Evolutionary conservation across 1,140 invertebrate species (phyloP), one percentile per base, ranked within the genome.

Genomic region (Magallana gigas): DNA sequence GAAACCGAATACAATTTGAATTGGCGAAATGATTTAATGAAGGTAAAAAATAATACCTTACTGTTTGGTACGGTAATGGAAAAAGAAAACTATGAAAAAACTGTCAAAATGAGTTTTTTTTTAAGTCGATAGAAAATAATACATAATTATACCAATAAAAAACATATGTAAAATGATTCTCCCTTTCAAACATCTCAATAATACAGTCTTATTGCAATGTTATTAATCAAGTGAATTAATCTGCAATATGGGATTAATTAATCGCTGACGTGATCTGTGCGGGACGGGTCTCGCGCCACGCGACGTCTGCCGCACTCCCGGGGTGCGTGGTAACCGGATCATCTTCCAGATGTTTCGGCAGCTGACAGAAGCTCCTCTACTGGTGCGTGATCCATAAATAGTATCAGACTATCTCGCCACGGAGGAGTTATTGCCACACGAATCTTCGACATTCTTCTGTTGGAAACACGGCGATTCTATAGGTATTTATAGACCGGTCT

Each of bases 331-430:
- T 9, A 62, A n/a, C 60, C 14, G 11, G 9, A 18, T 29, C 18
- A 71, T 48, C n/a, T 71, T 29, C 68, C 68, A 71, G 68, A 71
- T 71, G 68, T 29, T 71, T 71, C 68, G n/a, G 18, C 68, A 71
- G 18, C 68, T 71, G 60, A 12, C 14, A 16, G 68, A 71, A 9
- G 68, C 23, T 18, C 6, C 23, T 29, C 68, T 71, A 23, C 68
- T 11, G 68, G 8, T 12, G 68, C n/a, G n/a, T 6, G n/a, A 8
- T 18, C 68, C n/a, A 71, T 71, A 71, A 71, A 71, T 71, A 71
- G 68, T 71, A 71, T 71, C 68, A 3, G 68, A 9, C 23, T 62
- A 71, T 71, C 68, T 3, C 8, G 23, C 8, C 64, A 29, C 8
- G 68, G 68, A 29, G 68, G 68, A 29, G 60, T 62, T 71, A 71